Conservation (phyloP, 64 coral and sea anemone species). For the Pocillopora damicornis region DNA sequence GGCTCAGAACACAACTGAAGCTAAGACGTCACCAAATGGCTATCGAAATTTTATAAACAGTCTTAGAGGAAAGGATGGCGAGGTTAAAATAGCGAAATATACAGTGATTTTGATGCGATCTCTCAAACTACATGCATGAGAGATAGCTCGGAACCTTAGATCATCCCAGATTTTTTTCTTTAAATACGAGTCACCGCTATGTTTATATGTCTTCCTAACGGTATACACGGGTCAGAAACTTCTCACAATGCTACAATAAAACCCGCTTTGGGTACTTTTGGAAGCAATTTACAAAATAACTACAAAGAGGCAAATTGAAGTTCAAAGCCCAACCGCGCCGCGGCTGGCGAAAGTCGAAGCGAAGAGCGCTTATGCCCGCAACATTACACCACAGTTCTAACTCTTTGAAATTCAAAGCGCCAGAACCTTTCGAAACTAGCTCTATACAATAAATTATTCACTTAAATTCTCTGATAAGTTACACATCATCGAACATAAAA, state of each 20-base stretch:
- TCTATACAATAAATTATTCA: slow-evolving; percentile 43
- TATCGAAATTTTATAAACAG: neutral
- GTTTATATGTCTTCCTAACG: slow-evolving; percentile 43
- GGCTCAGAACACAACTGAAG: slow-evolving; percentile 5
- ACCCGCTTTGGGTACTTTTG: neutral
- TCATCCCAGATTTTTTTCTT: neutral
- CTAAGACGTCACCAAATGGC: neutral
- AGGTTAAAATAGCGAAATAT: neutral
- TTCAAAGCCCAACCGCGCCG: slow-evolving; percentile 1
- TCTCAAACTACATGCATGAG: neutral
- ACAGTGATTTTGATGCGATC: neutral
- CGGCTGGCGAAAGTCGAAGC: neutral
- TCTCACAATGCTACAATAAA: slow-evolving; percentile 7
- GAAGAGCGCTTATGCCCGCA: neutral
- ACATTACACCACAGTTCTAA: slow-evolving; percentile 25
- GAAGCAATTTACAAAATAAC: neutral
- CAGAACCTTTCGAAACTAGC: slow-evolving; percentile 17
- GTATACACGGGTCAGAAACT: slow-evolving; percentile 34
- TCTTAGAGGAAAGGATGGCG: neutral
- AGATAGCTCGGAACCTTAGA: neutral
- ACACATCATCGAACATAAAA: slow-evolving; percentile 6
- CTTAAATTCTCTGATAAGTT: slow-evolving; percentile 17
- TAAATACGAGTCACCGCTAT: neutral
- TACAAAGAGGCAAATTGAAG: slow-evolving; percentile 6
- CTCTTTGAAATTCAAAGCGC: neutral